These are phyloP conservation scores for Oreochromis spilurus DNA, from an alignment of 2,113 vertebrate species.

Conservation along the genomic window DNA sequence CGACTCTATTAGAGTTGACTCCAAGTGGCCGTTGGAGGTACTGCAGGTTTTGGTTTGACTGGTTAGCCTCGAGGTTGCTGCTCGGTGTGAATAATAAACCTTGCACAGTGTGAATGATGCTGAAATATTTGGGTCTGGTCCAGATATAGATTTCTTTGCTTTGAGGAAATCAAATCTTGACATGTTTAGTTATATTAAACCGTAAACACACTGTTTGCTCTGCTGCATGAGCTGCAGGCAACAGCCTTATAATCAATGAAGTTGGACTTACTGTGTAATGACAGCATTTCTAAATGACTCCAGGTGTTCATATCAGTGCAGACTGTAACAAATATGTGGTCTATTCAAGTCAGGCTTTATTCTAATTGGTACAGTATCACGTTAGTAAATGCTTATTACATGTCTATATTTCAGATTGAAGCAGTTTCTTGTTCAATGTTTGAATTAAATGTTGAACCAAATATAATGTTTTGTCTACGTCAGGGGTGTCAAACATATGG, in stretches of 20 bases:
- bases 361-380: accelerated
- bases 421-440: not conserved
- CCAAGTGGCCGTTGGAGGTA: accelerated
- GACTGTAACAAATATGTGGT: not conserved
- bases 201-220: accelerated
- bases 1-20: not conserved
- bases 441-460: not conserved
- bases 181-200: not conserved
- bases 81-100: not conserved
- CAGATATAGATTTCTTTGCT: accelerated
- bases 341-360: not conserved
- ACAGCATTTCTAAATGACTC: not conserved
- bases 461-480: not conserved
- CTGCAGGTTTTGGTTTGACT: not conserved
- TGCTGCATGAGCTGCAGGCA: not conserved
- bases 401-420: accelerated
- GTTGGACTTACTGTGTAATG: not conserved
- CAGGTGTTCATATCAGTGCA: not conserved
- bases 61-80: not conserved
- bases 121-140: not conserved
- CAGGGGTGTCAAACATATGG: not conserved
- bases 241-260: not conserved
- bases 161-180: not conserved
- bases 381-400: not conserved
- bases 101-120: not conserved